phyloP scores from a whole-genome alignment of 2,113 vertebrate genomes.

The Ariopsis seemanni region DNA sequence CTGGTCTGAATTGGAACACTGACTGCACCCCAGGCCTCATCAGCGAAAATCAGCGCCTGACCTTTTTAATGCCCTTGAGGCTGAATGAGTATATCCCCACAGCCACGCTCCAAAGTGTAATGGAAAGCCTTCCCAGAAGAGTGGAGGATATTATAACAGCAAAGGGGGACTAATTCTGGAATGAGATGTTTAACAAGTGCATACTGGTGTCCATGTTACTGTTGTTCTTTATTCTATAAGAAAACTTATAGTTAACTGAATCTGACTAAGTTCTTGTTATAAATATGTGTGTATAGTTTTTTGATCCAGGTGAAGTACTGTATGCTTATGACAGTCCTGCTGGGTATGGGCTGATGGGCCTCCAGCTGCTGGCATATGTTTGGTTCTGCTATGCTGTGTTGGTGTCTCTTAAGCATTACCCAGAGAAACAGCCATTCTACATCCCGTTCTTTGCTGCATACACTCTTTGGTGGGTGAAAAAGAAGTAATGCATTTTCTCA shows the following conservation, averaged over 20 bases:
- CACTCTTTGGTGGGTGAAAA: constrained; percentile 83
- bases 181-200: too few relatives aligned
- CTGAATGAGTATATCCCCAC: too few relatives aligned
- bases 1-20: too few relatives aligned
- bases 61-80: too few relatives aligned
- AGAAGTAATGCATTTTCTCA: background rate
- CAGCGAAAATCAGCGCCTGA: too few relatives aligned
- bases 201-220: background rate
- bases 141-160: too few relatives aligned
- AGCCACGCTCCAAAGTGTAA: too few relatives aligned
- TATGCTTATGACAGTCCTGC: constrained; percentile 90
- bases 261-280: background rate
- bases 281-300: constrained; percentile 74
- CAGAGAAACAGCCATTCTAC: constrained; percentile 89
- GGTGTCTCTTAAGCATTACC: constrained; percentile 86
- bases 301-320: constrained; percentile 89
- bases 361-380: constrained; percentile 88
- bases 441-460: constrained; percentile 90
- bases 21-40: too few relatives aligned
- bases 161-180: too few relatives aligned
- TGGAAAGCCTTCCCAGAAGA: too few relatives aligned
- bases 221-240: background rate
- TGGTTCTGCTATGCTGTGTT: constrained; percentile 92
- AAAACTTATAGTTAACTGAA: background rate
- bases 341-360: constrained; percentile 85